Base-by-base conservation (phyloP, 2,113 vertebrate genomes). In the Tetraodon nigroviridis region DNA sequence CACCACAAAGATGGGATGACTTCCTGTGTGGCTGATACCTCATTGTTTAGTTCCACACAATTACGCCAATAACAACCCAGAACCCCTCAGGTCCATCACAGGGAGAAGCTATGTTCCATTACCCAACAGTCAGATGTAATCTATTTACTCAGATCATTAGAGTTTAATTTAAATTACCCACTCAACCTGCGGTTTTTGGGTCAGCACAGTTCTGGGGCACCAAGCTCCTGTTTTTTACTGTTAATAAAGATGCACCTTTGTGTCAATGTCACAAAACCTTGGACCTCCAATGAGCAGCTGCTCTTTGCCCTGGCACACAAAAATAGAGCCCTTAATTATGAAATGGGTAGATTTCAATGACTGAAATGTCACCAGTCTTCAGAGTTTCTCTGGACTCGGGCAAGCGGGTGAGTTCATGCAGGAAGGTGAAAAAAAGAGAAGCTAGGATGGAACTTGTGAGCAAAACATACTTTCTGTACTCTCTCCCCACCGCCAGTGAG, bases 31-130 rank as follows among this genome's bases (percentile, higher is more conserved):
- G 65, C 71, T 79, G 58, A 74, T 52, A 65, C 67, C 46, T 54
- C 55, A 61, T 76, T 83, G 73, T 81, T 89, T 85, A 87, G 84
- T 88, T 86, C 86, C 84, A 80, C 71, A 63, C 81, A 79, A 87
- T 88, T 88, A 87, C 76, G 66, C 80, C 73, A 73, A 82, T 65
- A 82, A 85, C 77, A 86, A 86, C 83, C 76, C 69, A 66, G 59
- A 72, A 71, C 54, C 75, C 75, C 75, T 72, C 54, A 66, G 73
- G 81, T 66, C 68, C 55, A 64, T 54, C 13, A 8, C 67, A 77
- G 71, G 75, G 77, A 79, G 76, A 76, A 75, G 69, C 72, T 78
- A 57, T 50, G 62, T 76, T 78, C 67, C 61, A 75, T 71, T 74
- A 78, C 68, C 66, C 61, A 76, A 61, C 52, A 66, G 46, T 55